These are phyloP conservation scores for Pycnonotus jocosus DNA, from an alignment of 2,113 vertebrate genomes.

Conservation along the genomic window DNA sequence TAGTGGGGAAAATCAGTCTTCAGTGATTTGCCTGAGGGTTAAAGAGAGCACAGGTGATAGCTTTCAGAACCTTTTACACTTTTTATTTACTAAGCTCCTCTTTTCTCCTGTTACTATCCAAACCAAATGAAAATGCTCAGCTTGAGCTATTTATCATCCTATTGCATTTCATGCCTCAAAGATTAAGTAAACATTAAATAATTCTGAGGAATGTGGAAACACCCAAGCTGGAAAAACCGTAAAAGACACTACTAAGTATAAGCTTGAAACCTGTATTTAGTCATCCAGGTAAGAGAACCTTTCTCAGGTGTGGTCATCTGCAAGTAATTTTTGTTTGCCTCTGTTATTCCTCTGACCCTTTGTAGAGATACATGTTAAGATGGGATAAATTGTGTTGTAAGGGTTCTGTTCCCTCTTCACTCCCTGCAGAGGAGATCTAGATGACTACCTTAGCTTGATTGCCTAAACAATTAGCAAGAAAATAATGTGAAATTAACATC, in stretches of 20 bases:
- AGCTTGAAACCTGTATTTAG: background rate
- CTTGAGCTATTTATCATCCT: background rate
- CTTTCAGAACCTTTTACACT: background rate
- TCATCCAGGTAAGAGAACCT: background rate
- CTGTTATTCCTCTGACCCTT: background rate
- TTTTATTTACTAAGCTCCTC: background rate
- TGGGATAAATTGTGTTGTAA: background rate
- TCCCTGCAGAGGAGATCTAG: background rate
- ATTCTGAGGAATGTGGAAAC: background rate
- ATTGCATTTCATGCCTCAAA: background rate
- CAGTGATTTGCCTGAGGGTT: background rate
- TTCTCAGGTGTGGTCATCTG: background rate
- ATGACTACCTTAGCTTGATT: background rate
- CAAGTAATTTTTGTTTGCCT: background rate
- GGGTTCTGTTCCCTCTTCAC: background rate
- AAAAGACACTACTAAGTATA: background rate
- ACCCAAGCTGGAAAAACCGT: background rate
- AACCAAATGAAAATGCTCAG: background rate
- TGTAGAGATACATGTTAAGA: background rate
- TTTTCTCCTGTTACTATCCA: background rate
- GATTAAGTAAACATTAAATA: background rate
- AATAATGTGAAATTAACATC: background rate
- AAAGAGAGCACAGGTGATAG: background rate
- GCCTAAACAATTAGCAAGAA: background rate
- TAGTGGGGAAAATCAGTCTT: background rate